Base-by-base conservation (phyloP, 2,888 invertebrate species). In the Tetramorium bicarinatum region DNA sequence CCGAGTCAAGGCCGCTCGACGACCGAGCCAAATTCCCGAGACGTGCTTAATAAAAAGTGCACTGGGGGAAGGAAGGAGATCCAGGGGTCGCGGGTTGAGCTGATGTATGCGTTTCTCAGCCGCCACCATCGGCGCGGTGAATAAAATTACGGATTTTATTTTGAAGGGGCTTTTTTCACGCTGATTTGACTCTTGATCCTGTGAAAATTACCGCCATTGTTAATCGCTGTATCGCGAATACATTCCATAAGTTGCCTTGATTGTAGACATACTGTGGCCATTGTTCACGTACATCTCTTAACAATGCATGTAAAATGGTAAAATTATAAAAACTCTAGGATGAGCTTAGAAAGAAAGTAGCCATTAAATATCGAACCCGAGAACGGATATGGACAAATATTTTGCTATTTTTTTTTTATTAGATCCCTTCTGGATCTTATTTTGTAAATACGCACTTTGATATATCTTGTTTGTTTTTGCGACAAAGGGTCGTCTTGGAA, bases 1-100 rank as follows among this genome's bases (percentile, higher is more conserved):
- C 85, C 85, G 82, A 84, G 87, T 86, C 87, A 88, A 88, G 88
- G 87, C 82, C 89, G 61, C 82, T 75, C 82, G 66, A 84, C 76
- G 84, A 75, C 62, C 71, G 62, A 83, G 71, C 82, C 83, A 76
- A 87, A 86, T 87, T 87, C 79, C 25, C 69, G 72, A 74, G 66
- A 67, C 52, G 21, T 18, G 44, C 34, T 56, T 18, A 25, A 47
- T 49, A 82, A 71, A 84, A 82, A 84, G 64, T 38, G 74, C 61
- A 44, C 4, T 38, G 59, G 15, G 44, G 3, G 18, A 29, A 34
- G 25, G 21, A 29, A 41, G 15, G 52, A 41, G 38, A 25, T 9
- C 21, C 49, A 34, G 47, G 49, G 25, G 41, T 72, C 77, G 44
- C 69, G 66, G 54, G 25, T 54, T 54, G 77, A 77, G n/a, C 54